Conservation (phyloP, 2,797 vertebrate species). For the Xenentodon cancila region DNA sequence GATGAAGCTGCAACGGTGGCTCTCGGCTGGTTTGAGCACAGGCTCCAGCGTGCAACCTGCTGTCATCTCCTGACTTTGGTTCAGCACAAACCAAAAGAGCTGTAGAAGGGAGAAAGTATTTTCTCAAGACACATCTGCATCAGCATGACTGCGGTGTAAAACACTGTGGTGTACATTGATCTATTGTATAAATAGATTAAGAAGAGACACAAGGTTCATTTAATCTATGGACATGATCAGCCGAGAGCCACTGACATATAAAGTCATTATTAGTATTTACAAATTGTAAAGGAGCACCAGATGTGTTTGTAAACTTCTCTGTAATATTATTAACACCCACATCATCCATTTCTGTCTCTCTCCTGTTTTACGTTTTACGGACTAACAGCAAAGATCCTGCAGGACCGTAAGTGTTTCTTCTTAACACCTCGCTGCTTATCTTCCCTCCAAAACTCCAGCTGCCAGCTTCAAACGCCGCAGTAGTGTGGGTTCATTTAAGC, state of each 20-base stretch:
- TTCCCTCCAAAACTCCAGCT: too few relatives aligned
- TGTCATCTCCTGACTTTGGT: too few relatives aligned
- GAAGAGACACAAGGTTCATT: too few relatives aligned
- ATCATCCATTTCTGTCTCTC: conserved; percentile 52
- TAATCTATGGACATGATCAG: not conserved
- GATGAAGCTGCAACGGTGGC: not conserved
- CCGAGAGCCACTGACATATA: conserved; percentile 14
- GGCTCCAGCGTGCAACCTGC: not conserved
- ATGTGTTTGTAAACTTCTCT: conserved; percentile 6
- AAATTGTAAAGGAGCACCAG: not conserved
- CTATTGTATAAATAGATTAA: not conserved
- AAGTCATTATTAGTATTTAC: not conserved
- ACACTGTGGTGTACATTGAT: too few relatives aligned
- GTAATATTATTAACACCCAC: conserved; percentile 57
- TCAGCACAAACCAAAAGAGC: too few relatives aligned
- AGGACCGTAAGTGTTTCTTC: conserved; percentile 89
- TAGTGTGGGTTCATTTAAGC: not conserved
- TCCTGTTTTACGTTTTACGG: conserved; percentile 78
- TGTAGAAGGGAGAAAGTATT: too few relatives aligned
- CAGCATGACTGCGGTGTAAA: too few relatives aligned
- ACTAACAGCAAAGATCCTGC: conserved; percentile 97
- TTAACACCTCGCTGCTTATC: conserved; percentile 7
- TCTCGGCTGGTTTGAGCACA: conserved; percentile 2
- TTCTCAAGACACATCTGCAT: too few relatives aligned
- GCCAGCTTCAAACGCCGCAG: not conserved